A percentile compares a stretch with the other conserved stretches of the same genome.
phyloP scores from a whole-genome alignment of 2,888 invertebrate species.

The Urechis unicinctus region DNA sequence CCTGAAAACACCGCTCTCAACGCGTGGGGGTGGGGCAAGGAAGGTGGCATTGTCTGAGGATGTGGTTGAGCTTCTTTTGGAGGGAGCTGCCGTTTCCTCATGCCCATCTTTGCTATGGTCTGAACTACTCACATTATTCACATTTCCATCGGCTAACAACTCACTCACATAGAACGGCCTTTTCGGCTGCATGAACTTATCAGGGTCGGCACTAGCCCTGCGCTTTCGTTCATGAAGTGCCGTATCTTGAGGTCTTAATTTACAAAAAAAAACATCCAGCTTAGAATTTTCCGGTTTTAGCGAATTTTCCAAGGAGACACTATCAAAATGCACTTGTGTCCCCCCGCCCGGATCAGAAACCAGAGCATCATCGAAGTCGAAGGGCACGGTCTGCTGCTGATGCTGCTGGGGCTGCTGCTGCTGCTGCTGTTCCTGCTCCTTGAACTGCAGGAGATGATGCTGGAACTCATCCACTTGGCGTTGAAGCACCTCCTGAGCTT shows the following conservation, averaged over 20 bases:
- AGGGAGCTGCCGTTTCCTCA: not conserved
- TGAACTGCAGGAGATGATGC: slow-evolving; percentile 4
- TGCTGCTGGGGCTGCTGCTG: slow-evolving; percentile 7
- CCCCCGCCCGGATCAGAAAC: not conserved
- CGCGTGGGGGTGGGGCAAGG: not conserved
- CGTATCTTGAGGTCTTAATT: not conserved
- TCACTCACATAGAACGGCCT: slow-evolving; percentile 38
- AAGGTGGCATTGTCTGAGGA: not conserved
- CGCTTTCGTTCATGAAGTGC: slow-evolving; percentile 16
- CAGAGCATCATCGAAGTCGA: not conserved
- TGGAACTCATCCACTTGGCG: slow-evolving; percentile 5
- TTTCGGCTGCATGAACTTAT: slow-evolving; percentile 18
- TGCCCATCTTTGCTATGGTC: slow-evolving; percentile 36
- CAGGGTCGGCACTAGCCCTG: slow-evolving; percentile 20
- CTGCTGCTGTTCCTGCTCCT: slow-evolving; percentile 4
- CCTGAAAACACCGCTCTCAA: not conserved
- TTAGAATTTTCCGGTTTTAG: too few species aligned
- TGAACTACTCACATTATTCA: not conserved
- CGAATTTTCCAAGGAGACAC: not conserved
- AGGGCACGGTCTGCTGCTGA: not conserved
- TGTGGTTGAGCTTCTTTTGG: not conserved
- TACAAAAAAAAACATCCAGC: not conserved
- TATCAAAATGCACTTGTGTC: not conserved
- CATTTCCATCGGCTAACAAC: slow-evolving; percentile 26
- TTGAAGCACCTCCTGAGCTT: not conserved